phyloP scores from a whole-genome alignment of 2,797 vertebrate species.

The Sylvia borin region DNA sequence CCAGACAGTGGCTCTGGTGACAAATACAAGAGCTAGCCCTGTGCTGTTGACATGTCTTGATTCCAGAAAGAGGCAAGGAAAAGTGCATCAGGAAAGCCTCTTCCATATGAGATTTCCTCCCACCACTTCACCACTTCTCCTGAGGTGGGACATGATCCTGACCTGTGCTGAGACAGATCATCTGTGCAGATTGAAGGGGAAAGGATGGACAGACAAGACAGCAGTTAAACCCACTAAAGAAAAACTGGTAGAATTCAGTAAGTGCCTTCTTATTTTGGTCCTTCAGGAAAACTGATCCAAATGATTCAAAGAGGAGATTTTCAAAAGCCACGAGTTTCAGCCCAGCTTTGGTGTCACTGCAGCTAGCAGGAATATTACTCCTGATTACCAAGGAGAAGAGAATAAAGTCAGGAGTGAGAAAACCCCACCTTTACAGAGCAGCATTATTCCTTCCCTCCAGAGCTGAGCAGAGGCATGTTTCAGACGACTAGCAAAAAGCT shows the following conservation, averaged over 20 bases:
- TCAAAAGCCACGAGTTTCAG: neutral
- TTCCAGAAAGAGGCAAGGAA: neutral
- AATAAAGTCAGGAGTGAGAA: neutral
- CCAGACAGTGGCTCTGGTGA: neutral
- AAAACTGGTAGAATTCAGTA: neutral
- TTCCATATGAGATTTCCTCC: neutral
- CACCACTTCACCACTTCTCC: neutral
- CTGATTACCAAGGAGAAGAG: neutral
- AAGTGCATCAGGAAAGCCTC: neutral
- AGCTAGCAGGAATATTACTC: neutral
- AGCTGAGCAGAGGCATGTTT: neutral
- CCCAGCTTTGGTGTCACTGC: neutral
- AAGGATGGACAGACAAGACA: neutral
- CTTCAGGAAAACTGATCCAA: neutral
- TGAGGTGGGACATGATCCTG: neutral
- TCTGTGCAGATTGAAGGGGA: neutral
- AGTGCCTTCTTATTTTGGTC: neutral
- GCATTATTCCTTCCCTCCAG: neutral
- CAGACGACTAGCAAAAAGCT: neutral
- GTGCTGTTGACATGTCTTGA: neutral
- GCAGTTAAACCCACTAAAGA: neutral
- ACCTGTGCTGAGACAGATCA: accelerated
- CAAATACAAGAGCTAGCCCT: neutral
- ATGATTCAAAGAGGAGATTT: neutral
- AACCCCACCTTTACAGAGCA: neutral